These are phyloP conservation scores for Tetanocera ferruginea DNA, from an alignment of 2,888 invertebrate genomes.

Conservation along the genomic window DNA sequence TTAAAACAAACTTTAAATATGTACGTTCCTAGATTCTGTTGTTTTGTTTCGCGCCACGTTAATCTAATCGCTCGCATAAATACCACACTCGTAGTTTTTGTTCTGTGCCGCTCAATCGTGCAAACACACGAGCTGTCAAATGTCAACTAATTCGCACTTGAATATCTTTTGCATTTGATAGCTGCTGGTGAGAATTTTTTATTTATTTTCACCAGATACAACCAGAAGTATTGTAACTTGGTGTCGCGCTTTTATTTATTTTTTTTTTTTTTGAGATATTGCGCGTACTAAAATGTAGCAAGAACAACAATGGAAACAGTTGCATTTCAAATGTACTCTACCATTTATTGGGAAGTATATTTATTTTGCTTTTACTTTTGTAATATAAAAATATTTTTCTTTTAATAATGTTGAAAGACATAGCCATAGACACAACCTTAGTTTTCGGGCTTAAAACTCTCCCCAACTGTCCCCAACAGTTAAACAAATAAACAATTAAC, in stretches of 20 bases:
- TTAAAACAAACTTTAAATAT: neutral
- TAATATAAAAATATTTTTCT: no score
- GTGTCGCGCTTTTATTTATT: slow-evolving; percentile 27
- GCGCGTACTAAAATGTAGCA: slow-evolving; percentile 45
- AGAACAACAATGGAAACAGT: slow-evolving; percentile 35
- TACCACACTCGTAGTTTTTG: neutral
- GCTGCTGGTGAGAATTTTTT: slow-evolving; percentile 9
- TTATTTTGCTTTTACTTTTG: no score
- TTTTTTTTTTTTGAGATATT: slow-evolving; percentile 44
- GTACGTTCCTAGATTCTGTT: neutral
- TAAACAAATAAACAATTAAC: no score
- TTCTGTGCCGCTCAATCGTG: slow-evolving; percentile 35
- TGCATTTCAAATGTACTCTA: slow-evolving; percentile 4
- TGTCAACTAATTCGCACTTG: slow-evolving; percentile 69
- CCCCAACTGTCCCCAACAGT: no score
- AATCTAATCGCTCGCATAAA: neutral
- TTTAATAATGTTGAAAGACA: no score
- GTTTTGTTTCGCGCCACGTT: slow-evolving; percentile 6
- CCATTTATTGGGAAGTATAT: neutral
- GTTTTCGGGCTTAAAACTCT: no score
- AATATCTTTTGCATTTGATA: slow-evolving; percentile 61
- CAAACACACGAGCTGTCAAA: slow-evolving; percentile 62
- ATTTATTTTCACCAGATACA: slow-evolving; percentile 9
- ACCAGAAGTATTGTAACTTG: neutral
- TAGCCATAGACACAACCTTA: no score